phyloP scores from a whole-genome alignment of 1,140 invertebrate genomes.

The Drosophila sechellia region DNA sequence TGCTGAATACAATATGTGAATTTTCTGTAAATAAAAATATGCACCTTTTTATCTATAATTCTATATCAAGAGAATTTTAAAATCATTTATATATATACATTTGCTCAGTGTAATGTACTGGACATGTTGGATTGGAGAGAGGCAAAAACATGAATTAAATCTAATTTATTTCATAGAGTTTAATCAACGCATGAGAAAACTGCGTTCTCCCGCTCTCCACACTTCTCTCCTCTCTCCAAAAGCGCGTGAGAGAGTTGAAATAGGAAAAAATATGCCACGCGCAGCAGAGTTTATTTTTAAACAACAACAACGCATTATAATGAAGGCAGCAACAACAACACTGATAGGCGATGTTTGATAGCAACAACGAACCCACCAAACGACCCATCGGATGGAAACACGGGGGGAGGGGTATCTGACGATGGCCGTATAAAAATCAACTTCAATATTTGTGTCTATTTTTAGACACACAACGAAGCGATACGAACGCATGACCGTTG shows the following conservation, averaged over 20 bases:
- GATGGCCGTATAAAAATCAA: conserved; percentile 75
- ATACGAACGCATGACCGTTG: conserved; percentile 70
- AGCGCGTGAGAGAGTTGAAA: conserved; percentile 18
- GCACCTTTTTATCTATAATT: no score
- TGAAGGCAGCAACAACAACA: conserved; percentile 52
- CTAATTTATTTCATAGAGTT: conserved; percentile 68
- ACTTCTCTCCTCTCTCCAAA: neutral
- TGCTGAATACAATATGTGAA: no score
- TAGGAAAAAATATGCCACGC: conserved; percentile 72
- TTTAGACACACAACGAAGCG: conserved; percentile 74
- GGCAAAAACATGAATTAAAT: conserved; percentile 72
- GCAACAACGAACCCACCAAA: conserved; percentile 39
- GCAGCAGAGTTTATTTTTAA: conserved; percentile 79
- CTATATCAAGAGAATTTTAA: no score
- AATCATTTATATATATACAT: no score
- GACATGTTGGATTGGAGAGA: neutral
- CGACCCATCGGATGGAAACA: conserved; percentile 16
- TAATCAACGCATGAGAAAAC: conserved; percentile 53
- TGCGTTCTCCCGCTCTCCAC: conserved; percentile 7
- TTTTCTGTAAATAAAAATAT: no score
- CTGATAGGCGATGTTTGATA: conserved; percentile 80
- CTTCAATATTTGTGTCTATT: conserved; percentile 83
- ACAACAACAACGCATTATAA: conserved; percentile 81
- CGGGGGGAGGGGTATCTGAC: conserved; percentile 11
- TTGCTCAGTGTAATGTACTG: neutral